Evolutionary conservation across 2,113 vertebrate genomes (phyloP).

Genomic region (Lates calcarifer): DNA sequence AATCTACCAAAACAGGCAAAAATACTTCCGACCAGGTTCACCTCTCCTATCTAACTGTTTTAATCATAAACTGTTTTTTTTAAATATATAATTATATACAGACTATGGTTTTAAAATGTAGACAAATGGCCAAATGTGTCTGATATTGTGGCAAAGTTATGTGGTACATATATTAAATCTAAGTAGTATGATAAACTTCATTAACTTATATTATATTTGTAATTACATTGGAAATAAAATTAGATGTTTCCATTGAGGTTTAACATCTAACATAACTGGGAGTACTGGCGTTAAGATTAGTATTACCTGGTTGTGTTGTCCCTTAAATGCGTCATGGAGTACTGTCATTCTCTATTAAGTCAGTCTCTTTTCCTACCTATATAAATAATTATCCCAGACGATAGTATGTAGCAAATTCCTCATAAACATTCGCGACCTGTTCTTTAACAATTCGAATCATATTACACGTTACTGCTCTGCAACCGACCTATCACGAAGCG

Average conservation of each 20-base stretch:
- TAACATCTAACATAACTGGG: not conserved
- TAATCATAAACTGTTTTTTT: too few species aligned
- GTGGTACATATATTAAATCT: not conserved
- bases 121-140: too few species aligned
- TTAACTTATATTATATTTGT: not conserved
- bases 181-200: not conserved
- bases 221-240: not conserved
- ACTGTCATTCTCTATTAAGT: not conserved
- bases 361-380: not conserved
- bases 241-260: not conserved
- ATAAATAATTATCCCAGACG: not conserved
- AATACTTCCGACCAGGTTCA: not conserved
- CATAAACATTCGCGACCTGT: not conserved
- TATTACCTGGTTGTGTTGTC: not conserved
- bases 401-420: not conserved
- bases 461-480: not conserved
- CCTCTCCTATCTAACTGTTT: too few species aligned
- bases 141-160: too few species aligned
- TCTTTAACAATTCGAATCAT: constrained; percentile 23
- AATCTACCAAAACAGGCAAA: not conserved
- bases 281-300: too few species aligned
- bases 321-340: not conserved
- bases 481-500: constrained; percentile 55
- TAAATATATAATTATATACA: too few species aligned
- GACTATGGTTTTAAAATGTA: too few species aligned